Evolutionary conservation across 2,113 vertebrate species (phyloP), one percentile per base, ranked within the genome.

Genomic region (Amphilophus citrinellus): DNA sequence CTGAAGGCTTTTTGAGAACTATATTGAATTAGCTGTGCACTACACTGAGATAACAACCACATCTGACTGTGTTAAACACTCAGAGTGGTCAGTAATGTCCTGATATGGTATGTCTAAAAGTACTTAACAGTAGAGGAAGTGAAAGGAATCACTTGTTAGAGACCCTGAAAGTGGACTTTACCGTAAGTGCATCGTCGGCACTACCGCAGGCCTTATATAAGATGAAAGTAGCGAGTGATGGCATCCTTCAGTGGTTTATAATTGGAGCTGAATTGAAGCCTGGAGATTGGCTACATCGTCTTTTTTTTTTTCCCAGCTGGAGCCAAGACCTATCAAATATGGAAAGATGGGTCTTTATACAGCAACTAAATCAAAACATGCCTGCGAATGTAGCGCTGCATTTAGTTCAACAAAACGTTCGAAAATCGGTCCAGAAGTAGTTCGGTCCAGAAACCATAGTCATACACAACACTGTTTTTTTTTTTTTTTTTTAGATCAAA

Each of bases 11-110:
- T 59, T 10, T 71, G 27, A 77, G 78, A 73, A 61, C 7, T 39
- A 10, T n/a, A 65, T 37, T 42, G 68, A 78, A 59, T 83, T 75
- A 81, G 78, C 35, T 84, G 30, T 14, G 18, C 61, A 73, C 47
- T 9, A 10, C 1, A 5, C 5, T 14, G 68, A 44, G 53, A 4
- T 27, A 73, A 73, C 27, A 6, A 56, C 6, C 68, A 73, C 27
- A 56, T 56, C 3, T 2, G 61, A 71, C 5, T 32, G 39, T 66
- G 68, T 82, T 87, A 77, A 81, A 14, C 68, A 30, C 80, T 73
- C 75, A 65, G 27, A 78, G 63, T 6, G 3, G 42, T 87, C 42
- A 44, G 30, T 88, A 84, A 83, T 37, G 10, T 14, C 68, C 68
- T 73, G 68, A 73, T 56, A 14, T 5, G 6, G 10, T 73, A 20